Evolutionary conservation across 2,888 invertebrate species (phyloP).

Genomic region (Limnephilus marmoratus): DNA sequence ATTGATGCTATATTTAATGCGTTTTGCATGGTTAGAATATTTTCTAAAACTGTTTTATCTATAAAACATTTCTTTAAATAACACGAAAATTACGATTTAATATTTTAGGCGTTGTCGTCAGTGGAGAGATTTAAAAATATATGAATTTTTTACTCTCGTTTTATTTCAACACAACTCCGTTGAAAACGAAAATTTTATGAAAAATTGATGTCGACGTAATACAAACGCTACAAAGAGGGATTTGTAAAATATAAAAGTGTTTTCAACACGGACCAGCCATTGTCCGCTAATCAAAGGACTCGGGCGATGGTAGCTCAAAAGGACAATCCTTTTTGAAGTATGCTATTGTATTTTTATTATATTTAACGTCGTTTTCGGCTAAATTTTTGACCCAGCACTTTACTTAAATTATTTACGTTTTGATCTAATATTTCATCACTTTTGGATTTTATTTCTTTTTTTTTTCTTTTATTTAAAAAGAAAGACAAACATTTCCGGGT

Average conservation of each 20-base stretch:
- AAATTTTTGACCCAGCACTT: not conserved
- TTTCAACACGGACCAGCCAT: not conserved
- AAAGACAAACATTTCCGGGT: too few species aligned
- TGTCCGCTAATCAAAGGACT: not conserved
- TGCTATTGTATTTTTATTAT: not conserved
- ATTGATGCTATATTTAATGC: too few species aligned
- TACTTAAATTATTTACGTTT: not conserved
- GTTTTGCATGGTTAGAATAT: too few species aligned
- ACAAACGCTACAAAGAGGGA: not conserved
- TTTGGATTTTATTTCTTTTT: not conserved
- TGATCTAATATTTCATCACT: not conserved
- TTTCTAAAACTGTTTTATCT: too few species aligned
- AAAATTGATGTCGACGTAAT: not conserved
- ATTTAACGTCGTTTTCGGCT: not conserved
- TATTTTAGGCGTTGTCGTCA: not conserved
- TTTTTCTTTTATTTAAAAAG: too few species aligned
- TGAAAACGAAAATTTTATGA: not conserved
- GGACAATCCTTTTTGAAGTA: not conserved
- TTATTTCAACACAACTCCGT: not conserved
- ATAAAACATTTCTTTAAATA: too few species aligned
- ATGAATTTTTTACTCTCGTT: too few species aligned
- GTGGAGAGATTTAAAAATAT: too few species aligned
- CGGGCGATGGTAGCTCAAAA: not conserved
- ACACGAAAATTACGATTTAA: not conserved
- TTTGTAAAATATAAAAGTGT: not conserved